Conservation (phyloP, 2,797 vertebrate species). For the Melanotaenia trifasciata region DNA sequence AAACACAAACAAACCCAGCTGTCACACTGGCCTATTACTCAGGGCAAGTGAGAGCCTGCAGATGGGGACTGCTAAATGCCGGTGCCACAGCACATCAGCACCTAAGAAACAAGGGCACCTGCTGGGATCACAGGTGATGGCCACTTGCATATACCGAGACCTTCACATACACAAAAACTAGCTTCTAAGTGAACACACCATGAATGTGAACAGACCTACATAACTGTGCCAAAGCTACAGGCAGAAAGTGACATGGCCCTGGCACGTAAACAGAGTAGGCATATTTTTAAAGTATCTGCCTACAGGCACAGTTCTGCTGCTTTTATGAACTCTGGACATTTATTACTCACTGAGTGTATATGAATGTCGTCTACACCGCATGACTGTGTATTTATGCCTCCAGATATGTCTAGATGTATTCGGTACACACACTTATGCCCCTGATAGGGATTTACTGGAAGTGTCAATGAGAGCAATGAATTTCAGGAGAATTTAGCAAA, state of each 20-base stretch:
- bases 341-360: conserved; percentile 46
- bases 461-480: conserved; percentile 26
- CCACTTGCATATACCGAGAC: conserved; percentile 47
- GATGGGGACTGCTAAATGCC: conserved; percentile 78
- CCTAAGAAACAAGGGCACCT: conserved; percentile 74
- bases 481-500: conserved; percentile 37
- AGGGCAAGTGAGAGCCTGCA: conserved; percentile 76
- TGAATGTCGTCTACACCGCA: conserved; percentile 6
- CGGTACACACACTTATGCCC: conserved; percentile 32
- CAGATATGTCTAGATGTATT: conserved; percentile 37
- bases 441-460: conserved; percentile 6
- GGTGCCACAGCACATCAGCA: conserved; percentile 79
- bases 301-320: conserved; percentile 27
- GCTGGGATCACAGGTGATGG: conserved; percentile 77
- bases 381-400: conserved; percentile 33
- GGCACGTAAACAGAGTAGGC: conserved; percentile 39
- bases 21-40: conserved; percentile 78
- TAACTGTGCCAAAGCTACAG: conserved; percentile 48
- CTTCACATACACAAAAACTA: conserved; percentile 3
- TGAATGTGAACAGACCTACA: conserved; percentile 46
- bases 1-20: conserved; percentile 76
- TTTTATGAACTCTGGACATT: conserved; percentile 36
- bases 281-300: conserved; percentile 51
- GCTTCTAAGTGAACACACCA: neutral
- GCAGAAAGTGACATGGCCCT: conserved; percentile 26